Evolutionary conservation across 64 coral and sea anemone species (phyloP), one percentile per base, ranked within the genome.

Genomic region (Stylophora pistillata): DNA sequence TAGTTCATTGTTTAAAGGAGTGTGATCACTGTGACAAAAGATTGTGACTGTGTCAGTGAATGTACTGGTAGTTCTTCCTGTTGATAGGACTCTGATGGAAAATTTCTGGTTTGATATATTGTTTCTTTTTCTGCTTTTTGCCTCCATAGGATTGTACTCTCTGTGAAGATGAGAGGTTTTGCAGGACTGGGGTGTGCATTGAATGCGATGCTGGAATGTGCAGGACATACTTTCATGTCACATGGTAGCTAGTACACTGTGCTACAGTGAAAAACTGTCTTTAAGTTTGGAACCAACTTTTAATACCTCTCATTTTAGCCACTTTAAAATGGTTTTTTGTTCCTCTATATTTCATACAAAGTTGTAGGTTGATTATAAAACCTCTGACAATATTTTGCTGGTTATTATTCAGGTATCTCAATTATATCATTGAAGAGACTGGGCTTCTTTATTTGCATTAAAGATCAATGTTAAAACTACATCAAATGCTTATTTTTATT

Each of bases 131-230:
- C 23, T 16, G 2, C 56, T 17, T 89, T 57, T 77, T 84, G 62
- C 31, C 28, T n/a, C 2, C 17, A 30, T 31, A 98, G 95, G 95
- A 98, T 68, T 98, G 95, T 78, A 87, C 85, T 94, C 71, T 98
- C 56, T 98, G 95, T 85, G 95, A 98, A 76, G 95, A 98, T 63
- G 95, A 98, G 84, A 77, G 91, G 23, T 98, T 87, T 78, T 83
- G 95, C 18, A 87, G 95, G 64, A 91, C 91, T 4, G 95, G 95
- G 3, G 95, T 98, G 6, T 98, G 95, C 74, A 84, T 98, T 23
- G 86, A 92, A 21, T 98, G 95, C 88, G 95, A 98, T 56, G 95
- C 95, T 82, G 95, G 95, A 52, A 94, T 98, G 88, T 98, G 95
- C 29, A 94, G 85, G 73, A 94, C 95, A 14, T 98, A 94, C 82